Evolutionary conservation across 92 coral and sea anemone genomes (phyloP).

Genomic region (Scolanthus callimorphus): DNA sequence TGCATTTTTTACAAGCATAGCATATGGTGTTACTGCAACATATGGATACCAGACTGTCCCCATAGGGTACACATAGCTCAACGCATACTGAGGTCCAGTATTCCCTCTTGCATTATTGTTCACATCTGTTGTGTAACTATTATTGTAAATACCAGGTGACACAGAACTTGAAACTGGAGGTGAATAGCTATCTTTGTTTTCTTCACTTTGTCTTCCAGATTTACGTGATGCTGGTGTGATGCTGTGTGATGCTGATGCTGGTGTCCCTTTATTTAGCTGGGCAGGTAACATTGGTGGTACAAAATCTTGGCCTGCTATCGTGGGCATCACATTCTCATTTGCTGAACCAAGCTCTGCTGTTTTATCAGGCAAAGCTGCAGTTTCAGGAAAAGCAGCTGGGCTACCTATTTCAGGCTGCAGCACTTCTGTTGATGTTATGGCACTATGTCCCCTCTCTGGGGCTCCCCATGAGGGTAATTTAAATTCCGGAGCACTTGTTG

Average conservation of each 20-base stretch:
- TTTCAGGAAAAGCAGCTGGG: not conserved
- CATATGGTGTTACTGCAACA: constrained; percentile 37
- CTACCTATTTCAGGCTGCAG: not conserved
- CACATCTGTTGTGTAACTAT: not conserved
- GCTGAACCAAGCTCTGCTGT: not conserved
- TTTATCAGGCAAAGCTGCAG: not conserved
- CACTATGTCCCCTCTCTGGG: not conserved
- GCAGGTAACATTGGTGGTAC: not conserved
- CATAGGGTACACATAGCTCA: constrained; percentile 42
- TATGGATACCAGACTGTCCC: constrained; percentile 43
- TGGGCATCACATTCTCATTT: not conserved
- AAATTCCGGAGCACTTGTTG: not conserved
- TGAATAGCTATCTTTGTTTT: not conserved
- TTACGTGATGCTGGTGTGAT: no score
- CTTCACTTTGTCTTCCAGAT: no score
- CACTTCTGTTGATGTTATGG: not conserved
- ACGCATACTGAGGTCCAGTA: constrained; percentile 20
- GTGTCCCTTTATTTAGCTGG: not conserved
- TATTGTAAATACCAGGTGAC: not conserved
- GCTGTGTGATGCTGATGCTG: no score
- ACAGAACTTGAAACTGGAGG: not conserved
- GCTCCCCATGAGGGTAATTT: not conserved
- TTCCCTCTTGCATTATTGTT: not conserved
- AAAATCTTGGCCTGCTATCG: not conserved
- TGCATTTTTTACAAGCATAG: not conserved